Evolutionary conservation across 2,888 invertebrate species (phyloP), one percentile per base, ranked within the genome.

Genomic region (Merodon equestris): DNA sequence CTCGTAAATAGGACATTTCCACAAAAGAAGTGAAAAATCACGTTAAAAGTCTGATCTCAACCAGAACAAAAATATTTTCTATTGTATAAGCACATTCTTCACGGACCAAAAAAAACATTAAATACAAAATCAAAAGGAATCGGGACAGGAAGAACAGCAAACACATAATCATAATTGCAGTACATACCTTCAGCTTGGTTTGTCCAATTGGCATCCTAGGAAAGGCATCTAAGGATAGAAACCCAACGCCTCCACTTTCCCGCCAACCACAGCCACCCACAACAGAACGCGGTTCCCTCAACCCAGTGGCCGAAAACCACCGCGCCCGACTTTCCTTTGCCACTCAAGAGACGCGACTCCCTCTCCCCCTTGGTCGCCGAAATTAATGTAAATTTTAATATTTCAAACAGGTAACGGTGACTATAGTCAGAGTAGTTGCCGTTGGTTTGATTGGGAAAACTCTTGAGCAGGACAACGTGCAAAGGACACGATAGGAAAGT

Each of bases 131-230:
- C 42, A 19, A n/a, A 50, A 68, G 67, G 54, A 7, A n/a, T 42
- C 14, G 10, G 14, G 15, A 42, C 5, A 15, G 9, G 17, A 19
- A 40, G 5, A 72, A 58, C 51, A 36, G 1, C 27, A 27, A 27
- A 7, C 27, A n/a, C n/a, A 14, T 7, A 10, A 27, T 7, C n/a
- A 10, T n/a, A 48, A 2, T 19, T 34, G 5, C n/a, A 17, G 1
- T 77, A 72, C 76, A 57, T 77, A 77, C 76, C 76, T 72, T 66
- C 54, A 77, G 72, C 60, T 51, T 51, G 57, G 40, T 42, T 57
- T 40, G 66, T 67, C 72, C 76, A 77, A 72, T 67, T 50, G 45
- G 76, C 76, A 77, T 77, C 60, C 72, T 72, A 72, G 72, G 66
- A 57, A 61, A 66, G 61, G 60, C 76, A 77, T 77, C 42, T 61